Percentiles rank a stretch among this genome's conserved stretches.
These are phyloP conservation scores for Chamaea fasciata DNA, from an alignment of 2,113 vertebrate genomes.

Conservation along the genomic window DNA sequence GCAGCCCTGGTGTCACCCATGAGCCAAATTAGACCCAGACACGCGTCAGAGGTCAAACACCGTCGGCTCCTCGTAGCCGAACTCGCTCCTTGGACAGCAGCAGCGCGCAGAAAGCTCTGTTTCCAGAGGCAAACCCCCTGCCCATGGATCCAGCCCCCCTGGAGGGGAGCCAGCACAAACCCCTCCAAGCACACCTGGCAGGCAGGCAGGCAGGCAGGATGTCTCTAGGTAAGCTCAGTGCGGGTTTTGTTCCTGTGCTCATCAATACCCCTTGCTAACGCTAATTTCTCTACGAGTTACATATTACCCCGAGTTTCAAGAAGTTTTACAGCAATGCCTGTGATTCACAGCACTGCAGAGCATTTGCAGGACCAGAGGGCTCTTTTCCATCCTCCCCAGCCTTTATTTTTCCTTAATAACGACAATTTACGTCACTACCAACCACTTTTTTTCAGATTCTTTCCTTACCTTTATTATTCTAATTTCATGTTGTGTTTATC, in stretches of 20 bases:
- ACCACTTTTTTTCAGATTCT: background rate
- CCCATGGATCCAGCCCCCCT: rapidly evolving
- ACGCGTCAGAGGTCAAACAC: background rate
- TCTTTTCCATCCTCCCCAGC: background rate
- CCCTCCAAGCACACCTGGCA: background rate
- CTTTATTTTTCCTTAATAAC: background rate
- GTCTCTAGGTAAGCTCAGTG: background rate
- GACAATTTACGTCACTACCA: background rate
- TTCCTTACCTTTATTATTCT: background rate
- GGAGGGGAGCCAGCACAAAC: background rate
- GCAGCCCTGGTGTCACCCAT: background rate
- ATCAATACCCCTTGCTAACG: background rate
- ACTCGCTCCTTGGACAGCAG: background rate
- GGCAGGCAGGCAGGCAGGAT: background rate
- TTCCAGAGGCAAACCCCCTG: background rate
- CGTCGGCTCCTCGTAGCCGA: background rate
- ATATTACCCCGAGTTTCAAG: background rate
- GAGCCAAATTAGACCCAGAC: rapidly evolving
- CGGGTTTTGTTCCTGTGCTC: background rate
- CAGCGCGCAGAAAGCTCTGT: rapidly evolving
- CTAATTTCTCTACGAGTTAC: background rate
- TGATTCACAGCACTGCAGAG: background rate
- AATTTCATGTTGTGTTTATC: background rate
- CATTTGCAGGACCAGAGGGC: background rate
- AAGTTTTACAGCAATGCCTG: rapidly evolving